Evolutionary conservation across 2,888 invertebrate species (phyloP), one percentile per base, ranked within the genome.

Genomic region (Ormia ochracea): DNA sequence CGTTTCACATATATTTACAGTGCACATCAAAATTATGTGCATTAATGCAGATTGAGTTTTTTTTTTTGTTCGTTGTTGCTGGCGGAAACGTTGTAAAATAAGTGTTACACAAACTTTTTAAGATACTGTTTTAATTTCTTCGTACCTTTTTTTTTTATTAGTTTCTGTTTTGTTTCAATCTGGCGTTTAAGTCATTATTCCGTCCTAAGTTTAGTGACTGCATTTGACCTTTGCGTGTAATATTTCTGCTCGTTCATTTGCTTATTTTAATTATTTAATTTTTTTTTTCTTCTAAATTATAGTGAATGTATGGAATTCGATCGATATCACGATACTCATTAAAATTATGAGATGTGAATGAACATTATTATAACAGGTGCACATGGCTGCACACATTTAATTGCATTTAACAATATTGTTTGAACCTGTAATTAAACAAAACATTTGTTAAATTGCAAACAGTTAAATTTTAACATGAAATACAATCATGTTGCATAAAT

Each of bases 201-300:
- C 23, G 17, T 58, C 36, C 10, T 54, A 63, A 73, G 80, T 81
- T 80, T 69, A 81, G 63, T 81, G 78, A 81, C 81, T 78, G 74
- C 73, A 70, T 74, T 50, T 81, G 81, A 78, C 81, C 81, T 81
- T 78, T 78, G 70, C 38, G 45, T 52, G 54, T 31, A 65, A 45
- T 72, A 33, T 17, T 33, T 56, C 63, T 76, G 59, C 36, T 48
- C 9, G 48, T 50, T 48, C 14, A 50, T 36, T 50, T 63, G 10
- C 59, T 56, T 58, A 26, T 43, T 23, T 50, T 58, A 28, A 33
- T 58, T 33, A 50, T 6, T 48, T 52, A 65, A 56, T 75, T 83
- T 78, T 83, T 81, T 77, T 77, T 78, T 28, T 36, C 45, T 68
- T 52, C 45, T 56, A 56, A 38, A 69, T 21, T 56, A 48, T 12